phyloP scores from a whole-genome alignment of 2,113 vertebrate genomes.

The Pristiophorus japonicus region DNA sequence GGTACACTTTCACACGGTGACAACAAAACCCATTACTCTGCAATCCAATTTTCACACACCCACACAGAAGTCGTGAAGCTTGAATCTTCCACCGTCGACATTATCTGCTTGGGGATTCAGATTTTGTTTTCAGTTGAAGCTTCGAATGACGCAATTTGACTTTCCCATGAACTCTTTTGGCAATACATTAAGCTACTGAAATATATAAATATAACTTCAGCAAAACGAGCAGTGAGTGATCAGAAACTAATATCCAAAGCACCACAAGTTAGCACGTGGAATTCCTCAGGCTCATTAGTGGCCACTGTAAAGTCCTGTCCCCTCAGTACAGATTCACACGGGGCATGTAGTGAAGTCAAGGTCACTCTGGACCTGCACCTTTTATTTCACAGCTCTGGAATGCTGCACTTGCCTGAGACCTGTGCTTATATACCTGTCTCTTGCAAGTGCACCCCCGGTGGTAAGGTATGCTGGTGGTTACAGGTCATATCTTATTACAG shows the following conservation, averaged over 20 bases:
- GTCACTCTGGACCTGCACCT: too few species aligned
- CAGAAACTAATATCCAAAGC: not conserved
- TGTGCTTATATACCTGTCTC: too few species aligned
- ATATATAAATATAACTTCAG: not conserved
- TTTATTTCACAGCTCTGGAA: too few species aligned
- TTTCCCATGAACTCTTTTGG: not conserved
- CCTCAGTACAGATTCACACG: too few species aligned
- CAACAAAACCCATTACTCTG: not conserved
- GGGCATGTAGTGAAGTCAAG: too few species aligned
- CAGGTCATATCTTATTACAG: too few species aligned
- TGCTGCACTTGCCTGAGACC: too few species aligned
- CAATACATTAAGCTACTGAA: not conserved
- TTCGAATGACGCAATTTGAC: not conserved
- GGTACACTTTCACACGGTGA: not conserved
- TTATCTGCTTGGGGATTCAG: not conserved
- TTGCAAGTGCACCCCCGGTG: too few species aligned
- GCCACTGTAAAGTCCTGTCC: too few species aligned
- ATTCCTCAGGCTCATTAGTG: not conserved
- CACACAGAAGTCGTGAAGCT: not conserved
- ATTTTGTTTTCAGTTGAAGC: not conserved
- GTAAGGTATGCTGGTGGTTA: too few species aligned
- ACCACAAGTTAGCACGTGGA: not conserved
- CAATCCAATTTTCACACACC: slow-evolving; percentile 3
- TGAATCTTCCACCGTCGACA: not conserved
- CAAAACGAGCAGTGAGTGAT: not conserved